Evolutionary conservation across 2,888 invertebrate genomes (phyloP), one percentile per base, ranked within the genome.

Genomic region (Autographa pulchrina): DNA sequence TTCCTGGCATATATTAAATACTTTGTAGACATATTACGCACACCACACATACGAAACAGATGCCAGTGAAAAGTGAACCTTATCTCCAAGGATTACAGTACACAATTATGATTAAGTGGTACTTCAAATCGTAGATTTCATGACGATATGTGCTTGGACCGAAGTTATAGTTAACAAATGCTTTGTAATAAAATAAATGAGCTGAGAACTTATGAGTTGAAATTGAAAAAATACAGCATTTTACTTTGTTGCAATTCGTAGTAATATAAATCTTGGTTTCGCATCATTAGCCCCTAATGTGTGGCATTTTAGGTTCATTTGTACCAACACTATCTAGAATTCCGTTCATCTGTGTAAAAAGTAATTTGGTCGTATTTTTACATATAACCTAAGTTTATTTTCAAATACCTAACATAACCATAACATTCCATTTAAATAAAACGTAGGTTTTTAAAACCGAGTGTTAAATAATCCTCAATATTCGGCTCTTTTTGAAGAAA

Each of bases 1-100:
- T 81, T 73, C 75, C 69, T 75, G 52, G 38, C 60, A 69, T 75
- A 60, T 61, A 68, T 70, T 56, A 70, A 73, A 81, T 73, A 63
- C 66, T 71, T 78, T 65, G 31, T 54, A 52, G 59, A 62, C 61
- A 61, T 62, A 64, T 74, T 63, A 71, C 41, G 58, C 54, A 64
- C 81, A 70, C 69, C 62, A 58, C 72, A 77, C 66, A 67, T 35
- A 20, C 41, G 31, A 31, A 77, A 67, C 16, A 6, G 8, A 16
- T 11, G 52, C 16, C 18, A 65, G 13, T 16, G 13, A 32, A 75
- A 70, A 65, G 0, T 60, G 7, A 54, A 61, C 31, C 31, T 60
- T 68, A 62, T 3, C 9, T 0, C 0, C 7, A 2, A 14, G 6
- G 1, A 9, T 41, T 61, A 61, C 5, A 16, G 41, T 11, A 16